Base-by-base conservation (phyloP, 2,113 vertebrate species). In the Oceanites oceanicus region DNA sequence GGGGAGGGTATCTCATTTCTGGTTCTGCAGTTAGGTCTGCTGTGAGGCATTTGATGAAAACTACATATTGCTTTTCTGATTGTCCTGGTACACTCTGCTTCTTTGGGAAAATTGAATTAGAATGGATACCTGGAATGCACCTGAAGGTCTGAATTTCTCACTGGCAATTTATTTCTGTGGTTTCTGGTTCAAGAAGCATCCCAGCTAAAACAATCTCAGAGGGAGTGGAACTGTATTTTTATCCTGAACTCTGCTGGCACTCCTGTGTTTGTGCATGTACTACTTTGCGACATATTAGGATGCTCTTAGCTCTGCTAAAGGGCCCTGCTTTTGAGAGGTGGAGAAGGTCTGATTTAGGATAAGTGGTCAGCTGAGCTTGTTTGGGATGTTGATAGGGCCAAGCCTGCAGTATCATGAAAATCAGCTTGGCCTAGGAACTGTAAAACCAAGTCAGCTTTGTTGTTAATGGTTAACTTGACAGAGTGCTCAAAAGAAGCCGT, bases 41-140 rank as follows among this genome's bases (percentile, higher is more conserved):
- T 78, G 47, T 53, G 76, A 95, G 83, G 55, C 52, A 36, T 59
- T 86, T 0, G 2, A 70, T 52, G 75, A 61, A 55, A 84, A 44
- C 47, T 52, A 9, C 38, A n/a, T 68, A 83, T 78, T 93, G 90
- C 79, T 94, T 93, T 96, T 91, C 92, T 81, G 88, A 80, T 92
- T 95, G 90, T 81, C 88, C 92, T 47, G 72, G 71, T 67, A 77
- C 55, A 67, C 38, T 50, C 82, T 40, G 52, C 72, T 88, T 77
- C 94, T 80, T 56, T 0, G 0, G 56, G 72, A 30, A 86, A 95
- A 93, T 61, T 88, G 72, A 88, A 88, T 86, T 81, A 83, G 79
- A 61, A 52, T 52, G 68, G 86, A 80, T 86, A 86, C 88, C 44
- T 2, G 10, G 62, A 45, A 71, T 49, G 84, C 27, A 78, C 70